phyloP scores from a whole-genome alignment of 2,888 invertebrate species.

The Epinotia brunnichana region DNA sequence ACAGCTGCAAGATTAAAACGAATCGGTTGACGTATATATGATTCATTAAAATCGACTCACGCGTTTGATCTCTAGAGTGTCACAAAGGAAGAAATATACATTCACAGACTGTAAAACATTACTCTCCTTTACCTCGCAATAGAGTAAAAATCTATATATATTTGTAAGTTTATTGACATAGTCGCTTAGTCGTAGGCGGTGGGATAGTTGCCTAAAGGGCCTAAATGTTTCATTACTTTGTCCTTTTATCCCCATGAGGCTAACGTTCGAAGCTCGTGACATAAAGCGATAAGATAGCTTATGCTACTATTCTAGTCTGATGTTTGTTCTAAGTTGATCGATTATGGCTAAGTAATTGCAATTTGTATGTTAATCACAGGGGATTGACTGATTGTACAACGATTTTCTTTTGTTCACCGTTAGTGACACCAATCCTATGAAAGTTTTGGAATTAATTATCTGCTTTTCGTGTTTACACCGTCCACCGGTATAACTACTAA shows the following conservation, averaged over 20 bases:
- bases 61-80: too few relatives aligned
- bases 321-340: conserved; percentile 9
- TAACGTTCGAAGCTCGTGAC: neutral
- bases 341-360: conserved; percentile 18
- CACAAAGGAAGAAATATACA: too few relatives aligned
- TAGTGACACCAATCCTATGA: neutral
- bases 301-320: neutral
- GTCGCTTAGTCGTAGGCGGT: too few relatives aligned
- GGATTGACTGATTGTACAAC: conserved; percentile 16
- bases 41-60: too few relatives aligned
- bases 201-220: too few relatives aligned
- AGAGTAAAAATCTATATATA: too few relatives aligned
- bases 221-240: neutral
- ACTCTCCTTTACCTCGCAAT: too few relatives aligned
- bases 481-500: neutral
- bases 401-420: neutral
- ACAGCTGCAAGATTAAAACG: too few relatives aligned
- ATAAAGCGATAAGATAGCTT: neutral
- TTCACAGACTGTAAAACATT: too few relatives aligned
- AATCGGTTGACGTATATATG: too few relatives aligned
- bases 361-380: conserved; percentile 11
- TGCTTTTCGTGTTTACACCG: neutral
- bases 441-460: neutral
- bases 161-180: too few relatives aligned
- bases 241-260: neutral